A percentile compares a stretch with the other conserved stretches of the same genome.
phyloP scores from a whole-genome alignment of 2,113 vertebrate species.

The Pelodiscus sinensis region DNA sequence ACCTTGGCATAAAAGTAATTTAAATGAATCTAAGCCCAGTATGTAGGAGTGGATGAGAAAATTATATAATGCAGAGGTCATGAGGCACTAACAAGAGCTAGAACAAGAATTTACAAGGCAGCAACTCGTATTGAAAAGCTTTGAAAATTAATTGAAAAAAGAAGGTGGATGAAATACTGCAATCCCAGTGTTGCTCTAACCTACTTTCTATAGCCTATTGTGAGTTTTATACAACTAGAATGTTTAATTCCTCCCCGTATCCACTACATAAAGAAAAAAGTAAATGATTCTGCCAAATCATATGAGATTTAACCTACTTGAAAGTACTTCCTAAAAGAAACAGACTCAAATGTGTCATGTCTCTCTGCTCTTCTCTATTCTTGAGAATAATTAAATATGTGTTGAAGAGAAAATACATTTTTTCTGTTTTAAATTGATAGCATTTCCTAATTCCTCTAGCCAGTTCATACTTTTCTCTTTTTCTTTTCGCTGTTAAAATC shows the following conservation, averaged over 20 bases:
- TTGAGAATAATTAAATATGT: not conserved
- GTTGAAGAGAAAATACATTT: not conserved
- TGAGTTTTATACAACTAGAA: not conserved
- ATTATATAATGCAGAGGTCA: not conserved
- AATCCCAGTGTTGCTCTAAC: conserved; percentile 56
- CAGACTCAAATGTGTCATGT: not conserved
- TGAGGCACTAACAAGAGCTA: conserved; percentile 15
- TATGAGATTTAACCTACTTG: conserved; percentile 18
- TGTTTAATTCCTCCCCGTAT: conserved; percentile 24
- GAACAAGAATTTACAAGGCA: conserved; percentile 44
- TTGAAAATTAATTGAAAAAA: conserved; percentile 65
- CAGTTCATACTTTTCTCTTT: not conserved
- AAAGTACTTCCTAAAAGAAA: conserved; percentile 34
- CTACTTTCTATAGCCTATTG: conserved; percentile 25
- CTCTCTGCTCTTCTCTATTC: not conserved
- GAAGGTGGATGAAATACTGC: not conserved
- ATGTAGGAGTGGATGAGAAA: not conserved
- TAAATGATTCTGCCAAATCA: conserved; percentile 33
- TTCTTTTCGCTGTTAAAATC: not conserved
- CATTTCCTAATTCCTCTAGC: not conserved
- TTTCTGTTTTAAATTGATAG: not conserved
- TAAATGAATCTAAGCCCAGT: not conserved
- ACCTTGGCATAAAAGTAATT: not conserved
- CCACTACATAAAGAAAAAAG: not conserved
- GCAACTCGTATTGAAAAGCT: not conserved